phyloP scores from a whole-genome alignment of 2,888 invertebrate genomes.

The Merodon equestris region DNA sequence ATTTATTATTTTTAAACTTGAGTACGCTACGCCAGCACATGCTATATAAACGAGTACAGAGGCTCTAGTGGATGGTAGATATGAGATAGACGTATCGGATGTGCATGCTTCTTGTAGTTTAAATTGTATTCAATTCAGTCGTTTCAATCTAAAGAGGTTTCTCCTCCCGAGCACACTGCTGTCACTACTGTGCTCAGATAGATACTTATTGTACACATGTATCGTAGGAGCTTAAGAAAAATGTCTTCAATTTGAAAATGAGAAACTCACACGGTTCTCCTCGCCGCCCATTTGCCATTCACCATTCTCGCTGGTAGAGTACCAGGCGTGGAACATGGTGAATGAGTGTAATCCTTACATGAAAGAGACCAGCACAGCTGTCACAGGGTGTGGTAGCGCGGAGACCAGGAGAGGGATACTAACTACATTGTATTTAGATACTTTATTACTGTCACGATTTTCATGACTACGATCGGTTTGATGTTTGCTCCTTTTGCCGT shows the following conservation, averaged over 20 bases:
- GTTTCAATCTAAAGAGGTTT: conserved; percentile 49
- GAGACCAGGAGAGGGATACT: conserved; percentile 2
- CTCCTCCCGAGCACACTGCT: too few relatives aligned
- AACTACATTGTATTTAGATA: conserved; percentile 54
- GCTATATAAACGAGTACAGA: too few relatives aligned
- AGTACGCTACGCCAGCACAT: too few relatives aligned
- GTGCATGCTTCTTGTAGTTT: conserved; percentile 51
- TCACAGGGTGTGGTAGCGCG: too few relatives aligned
- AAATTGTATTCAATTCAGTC: conserved; percentile 65
- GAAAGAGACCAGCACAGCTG: not conserved
- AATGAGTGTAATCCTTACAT: conserved; percentile 42
- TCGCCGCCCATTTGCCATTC: too few relatives aligned
- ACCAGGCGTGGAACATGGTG: conserved; percentile 19
- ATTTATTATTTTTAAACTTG: conserved; percentile 68
- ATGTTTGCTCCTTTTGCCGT: conserved; percentile 31
- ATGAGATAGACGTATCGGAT: conserved; percentile 24
- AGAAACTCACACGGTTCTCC: conserved; percentile 58
- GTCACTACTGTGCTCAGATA: not conserved
- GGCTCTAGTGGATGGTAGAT: conserved; percentile 3
- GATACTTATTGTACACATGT: conserved; percentile 3
- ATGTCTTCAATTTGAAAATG: conserved; percentile 66
- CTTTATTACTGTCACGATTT: conserved; percentile 66
- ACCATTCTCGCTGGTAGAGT: too few relatives aligned
- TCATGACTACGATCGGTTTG: conserved; percentile 64
- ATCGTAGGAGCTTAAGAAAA: conserved; percentile 50